phyloP scores from a whole-genome alignment of 2,888 invertebrate genomes.

The Sphaeridia pumilis region DNA sequence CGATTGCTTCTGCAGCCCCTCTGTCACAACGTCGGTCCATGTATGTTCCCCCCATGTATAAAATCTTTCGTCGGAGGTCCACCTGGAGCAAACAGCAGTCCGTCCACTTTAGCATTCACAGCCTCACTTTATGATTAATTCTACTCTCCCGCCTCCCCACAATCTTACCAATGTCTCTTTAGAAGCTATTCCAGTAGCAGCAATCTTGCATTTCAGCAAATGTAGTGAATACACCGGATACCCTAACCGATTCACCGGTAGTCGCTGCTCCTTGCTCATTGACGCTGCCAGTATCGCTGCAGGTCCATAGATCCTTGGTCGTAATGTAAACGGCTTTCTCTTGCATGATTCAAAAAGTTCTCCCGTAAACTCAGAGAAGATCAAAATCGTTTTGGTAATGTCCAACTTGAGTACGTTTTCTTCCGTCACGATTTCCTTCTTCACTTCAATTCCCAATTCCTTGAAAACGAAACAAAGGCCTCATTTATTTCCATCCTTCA shows the following conservation, averaged over 20 bases:
- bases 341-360: slow-evolving; percentile 28
- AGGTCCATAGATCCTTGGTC: slow-evolving; percentile 32
- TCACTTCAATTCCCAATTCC: slow-evolving; percentile 22
- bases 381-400: slow-evolving; percentile 20
- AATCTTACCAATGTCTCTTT: slow-evolving; percentile 30
- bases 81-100: slow-evolving; percentile 14
- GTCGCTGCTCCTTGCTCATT: slow-evolving; percentile 16
- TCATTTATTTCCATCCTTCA: not conserved
- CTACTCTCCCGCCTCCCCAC: not conserved
- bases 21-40: slow-evolving; percentile 20
- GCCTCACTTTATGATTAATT: not conserved
- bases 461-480: slow-evolving; percentile 10
- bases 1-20: slow-evolving; percentile 1
- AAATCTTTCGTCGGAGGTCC: slow-evolving; percentile 27
- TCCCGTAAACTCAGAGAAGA: slow-evolving; percentile 33
- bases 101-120: not conserved
- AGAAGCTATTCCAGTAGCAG: slow-evolving; percentile 30
- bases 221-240: slow-evolving; percentile 31
- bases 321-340: slow-evolving; percentile 13
- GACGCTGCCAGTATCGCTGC: slow-evolving; percentile 25
- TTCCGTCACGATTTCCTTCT: slow-evolving; percentile 11
- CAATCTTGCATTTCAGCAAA: slow-evolving; percentile 25
- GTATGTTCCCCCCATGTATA: slow-evolving; percentile 34
- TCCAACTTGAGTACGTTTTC: slow-evolving; percentile 19
- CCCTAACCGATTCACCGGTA: slow-evolving; percentile 20